Percentiles rank a stretch among this genome's conserved stretches.
Evolutionary conservation across 2,888 invertebrate species (phyloP).

Genomic region (Ptychoptera albimana): DNA sequence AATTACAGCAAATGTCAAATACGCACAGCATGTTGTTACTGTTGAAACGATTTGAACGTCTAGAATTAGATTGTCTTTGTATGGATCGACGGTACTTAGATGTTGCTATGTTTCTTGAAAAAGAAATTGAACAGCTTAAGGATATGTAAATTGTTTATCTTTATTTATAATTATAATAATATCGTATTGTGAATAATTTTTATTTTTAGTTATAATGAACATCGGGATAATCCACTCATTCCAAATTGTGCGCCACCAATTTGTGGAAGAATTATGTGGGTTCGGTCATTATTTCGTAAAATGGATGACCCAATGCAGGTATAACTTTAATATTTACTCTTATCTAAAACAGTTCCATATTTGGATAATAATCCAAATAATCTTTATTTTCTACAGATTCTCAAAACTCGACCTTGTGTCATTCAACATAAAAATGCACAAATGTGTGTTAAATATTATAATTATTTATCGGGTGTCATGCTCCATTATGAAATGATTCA

Average conservation of each 20-base stretch:
- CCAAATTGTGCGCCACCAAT: slow-evolving; percentile 65
- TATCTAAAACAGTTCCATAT: slow-evolving; percentile 18
- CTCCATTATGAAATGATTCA: slow-evolving; percentile 71
- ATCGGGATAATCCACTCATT: slow-evolving; percentile 54
- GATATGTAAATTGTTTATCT: slow-evolving; percentile 35
- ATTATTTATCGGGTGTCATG: slow-evolving; percentile 61
- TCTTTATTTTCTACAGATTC: slow-evolving; percentile 6
- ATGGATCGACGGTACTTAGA: slow-evolving; percentile 61
- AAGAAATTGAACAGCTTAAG: slow-evolving; percentile 50
- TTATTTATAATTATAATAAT: too few relatives aligned
- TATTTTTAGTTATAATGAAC: slow-evolving; percentile 49
- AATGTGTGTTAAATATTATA: slow-evolving; percentile 59
- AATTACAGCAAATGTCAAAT: slow-evolving; percentile 28
- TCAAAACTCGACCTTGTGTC: slow-evolving; percentile 26
- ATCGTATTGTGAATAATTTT: background rate
- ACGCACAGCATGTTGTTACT: slow-evolving; percentile 36
- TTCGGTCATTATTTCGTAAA: slow-evolving; percentile 55
- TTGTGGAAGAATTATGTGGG: slow-evolving; percentile 69
- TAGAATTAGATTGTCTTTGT: slow-evolving; percentile 54
- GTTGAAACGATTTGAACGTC: slow-evolving; percentile 47
- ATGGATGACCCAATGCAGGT: slow-evolving; percentile 61
- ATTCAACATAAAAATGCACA: slow-evolving; percentile 50
- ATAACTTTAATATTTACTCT: slow-evolving; percentile 17
- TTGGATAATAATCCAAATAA: slow-evolving; percentile 29
- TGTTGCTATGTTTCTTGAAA: slow-evolving; percentile 46